A percentile compares a stretch with the other conserved stretches of the same genome.
Evolutionary conservation across 1,140 invertebrate genomes (phyloP).

Genomic region (Rhizoglyphus robini): DNA sequence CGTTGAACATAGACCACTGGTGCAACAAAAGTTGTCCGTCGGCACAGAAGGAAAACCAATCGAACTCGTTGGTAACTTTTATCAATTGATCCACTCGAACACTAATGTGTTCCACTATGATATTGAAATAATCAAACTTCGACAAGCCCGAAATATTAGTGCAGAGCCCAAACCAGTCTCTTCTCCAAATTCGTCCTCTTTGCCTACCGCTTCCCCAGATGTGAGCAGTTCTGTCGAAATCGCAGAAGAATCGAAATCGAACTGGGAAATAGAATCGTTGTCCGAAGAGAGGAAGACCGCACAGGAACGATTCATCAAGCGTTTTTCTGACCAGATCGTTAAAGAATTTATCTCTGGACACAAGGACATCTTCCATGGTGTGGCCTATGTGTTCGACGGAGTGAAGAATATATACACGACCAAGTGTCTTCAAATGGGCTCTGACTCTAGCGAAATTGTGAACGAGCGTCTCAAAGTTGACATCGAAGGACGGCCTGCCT

Average conservation of each 20-base stretch:
- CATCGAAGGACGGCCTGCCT: background rate
- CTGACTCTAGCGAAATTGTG: background rate
- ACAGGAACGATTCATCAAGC: background rate
- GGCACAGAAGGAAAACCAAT: background rate
- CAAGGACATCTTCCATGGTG: background rate
- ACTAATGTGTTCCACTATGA: background rate
- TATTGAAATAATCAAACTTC: background rate
- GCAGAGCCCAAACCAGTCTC: too few relatives aligned
- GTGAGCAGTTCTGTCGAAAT: background rate
- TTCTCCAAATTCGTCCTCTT: background rate
- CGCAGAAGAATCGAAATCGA: background rate
- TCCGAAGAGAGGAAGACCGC: background rate
- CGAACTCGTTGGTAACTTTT: background rate
- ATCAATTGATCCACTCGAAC: background rate
- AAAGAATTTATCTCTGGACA: background rate
- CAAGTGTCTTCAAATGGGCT: background rate
- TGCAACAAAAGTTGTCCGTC: background rate
- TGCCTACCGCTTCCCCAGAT: background rate
- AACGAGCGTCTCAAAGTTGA: background rate
- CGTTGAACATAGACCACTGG: background rate
- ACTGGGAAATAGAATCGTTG: background rate
- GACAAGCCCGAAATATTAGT: background rate
- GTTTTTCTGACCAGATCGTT: background rate
- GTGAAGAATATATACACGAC: background rate
- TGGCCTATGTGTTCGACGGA: background rate